Evolutionary conservation across 2,797 vertebrate species (phyloP).

Genomic region (Gastrophryne carolinensis): DNA sequence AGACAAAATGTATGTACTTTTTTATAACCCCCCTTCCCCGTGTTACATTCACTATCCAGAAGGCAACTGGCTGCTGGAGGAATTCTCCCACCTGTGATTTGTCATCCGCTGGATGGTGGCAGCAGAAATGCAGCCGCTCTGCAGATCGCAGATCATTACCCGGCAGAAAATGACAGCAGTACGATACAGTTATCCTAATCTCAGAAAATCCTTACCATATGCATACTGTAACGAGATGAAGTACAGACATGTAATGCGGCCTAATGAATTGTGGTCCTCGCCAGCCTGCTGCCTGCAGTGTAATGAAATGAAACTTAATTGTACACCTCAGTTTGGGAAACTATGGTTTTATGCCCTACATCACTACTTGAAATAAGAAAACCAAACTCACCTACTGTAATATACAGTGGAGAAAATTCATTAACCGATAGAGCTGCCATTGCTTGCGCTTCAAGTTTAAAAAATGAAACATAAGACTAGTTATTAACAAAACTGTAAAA

Average conservation of each 20-base stretch:
- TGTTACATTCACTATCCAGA: background rate
- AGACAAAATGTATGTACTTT: too few species aligned
- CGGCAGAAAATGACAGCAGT: constrained; percentile 32
- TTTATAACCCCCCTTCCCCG: too few species aligned
- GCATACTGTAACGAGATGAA: constrained; percentile 31
- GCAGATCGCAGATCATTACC: constrained; percentile 1
- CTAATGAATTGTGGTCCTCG: constrained; percentile 28
- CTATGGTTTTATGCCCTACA: background rate
- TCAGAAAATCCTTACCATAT: constrained; percentile 38
- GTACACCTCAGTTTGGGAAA: background rate
- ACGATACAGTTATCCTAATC: constrained; percentile 41
- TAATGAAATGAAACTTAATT: constrained; percentile 26
- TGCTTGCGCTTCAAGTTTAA: too few species aligned
- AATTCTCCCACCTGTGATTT: background rate
- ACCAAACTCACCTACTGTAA: too few species aligned
- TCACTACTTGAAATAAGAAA: too few species aligned
- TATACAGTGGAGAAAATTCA: too few species aligned
- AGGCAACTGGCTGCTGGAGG: background rate
- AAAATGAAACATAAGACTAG: too few species aligned
- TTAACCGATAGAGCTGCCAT: too few species aligned
- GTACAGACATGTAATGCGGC: constrained; percentile 8
- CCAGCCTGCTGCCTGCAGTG: background rate
- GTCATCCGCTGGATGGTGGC: background rate
- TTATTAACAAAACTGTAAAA: too few species aligned
- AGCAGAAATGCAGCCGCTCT: background rate